Evolutionary conservation across 2,113 vertebrate species (phyloP).

Genomic region (Dendropsophus ebraccatus): DNA sequence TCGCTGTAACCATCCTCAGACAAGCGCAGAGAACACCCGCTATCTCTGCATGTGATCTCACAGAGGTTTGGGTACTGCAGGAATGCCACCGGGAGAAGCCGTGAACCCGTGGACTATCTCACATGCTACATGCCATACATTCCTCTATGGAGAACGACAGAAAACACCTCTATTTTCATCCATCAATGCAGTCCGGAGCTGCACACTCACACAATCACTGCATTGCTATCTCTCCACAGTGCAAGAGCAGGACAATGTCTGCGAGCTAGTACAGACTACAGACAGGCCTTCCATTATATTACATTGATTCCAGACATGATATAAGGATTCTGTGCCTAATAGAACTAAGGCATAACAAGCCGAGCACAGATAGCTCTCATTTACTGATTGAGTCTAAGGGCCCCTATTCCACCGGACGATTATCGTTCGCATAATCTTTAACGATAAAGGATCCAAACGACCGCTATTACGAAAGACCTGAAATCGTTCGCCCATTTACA

Average conservation of each 20-base stretch:
- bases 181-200: background rate
- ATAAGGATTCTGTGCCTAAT: no score
- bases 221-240: background rate
- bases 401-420: no score
- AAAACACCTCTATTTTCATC: background rate
- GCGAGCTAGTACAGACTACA: no score
- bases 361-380: no score
- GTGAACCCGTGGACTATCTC: background rate
- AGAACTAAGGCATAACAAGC: no score
- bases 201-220: background rate
- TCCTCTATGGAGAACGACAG: background rate
- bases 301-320: no score
- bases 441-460: no score
- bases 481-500: no score
- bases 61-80: background rate
- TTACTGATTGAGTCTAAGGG: no score
- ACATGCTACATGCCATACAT: conserved; percentile 17
- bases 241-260: background rate
- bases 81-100: background rate
- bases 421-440: no score
- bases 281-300: background rate
- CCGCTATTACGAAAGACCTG: no score
- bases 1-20: background rate
- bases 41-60: background rate
- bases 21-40: background rate